These are phyloP conservation scores for Drosophila varians DNA, from an alignment of 1,140 invertebrate species.

Conservation along the genomic window DNA sequence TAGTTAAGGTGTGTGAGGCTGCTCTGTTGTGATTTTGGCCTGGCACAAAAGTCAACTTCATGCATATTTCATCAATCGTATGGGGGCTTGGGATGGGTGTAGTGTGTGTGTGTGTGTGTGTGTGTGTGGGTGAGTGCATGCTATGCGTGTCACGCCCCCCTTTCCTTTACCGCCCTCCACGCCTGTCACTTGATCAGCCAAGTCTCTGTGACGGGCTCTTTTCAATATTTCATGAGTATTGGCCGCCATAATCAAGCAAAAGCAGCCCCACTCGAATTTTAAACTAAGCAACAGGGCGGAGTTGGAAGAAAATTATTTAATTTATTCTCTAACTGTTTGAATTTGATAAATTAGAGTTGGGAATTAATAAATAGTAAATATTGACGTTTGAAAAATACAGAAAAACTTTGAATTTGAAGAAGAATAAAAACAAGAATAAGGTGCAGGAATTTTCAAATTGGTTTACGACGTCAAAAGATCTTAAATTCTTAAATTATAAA, in stretches of 20 bases:
- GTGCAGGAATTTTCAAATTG: no score
- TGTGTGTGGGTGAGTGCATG: conserved; percentile 2
- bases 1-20: conserved; percentile 46
- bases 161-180: background rate
- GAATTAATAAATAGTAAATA: no score
- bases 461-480: no score
- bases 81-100: background rate
- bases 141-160: conserved; percentile 39
- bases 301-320: background rate
- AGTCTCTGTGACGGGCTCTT: conserved; percentile 51
- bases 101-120: conserved; percentile 4
- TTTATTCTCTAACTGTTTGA: background rate
- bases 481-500: no score
- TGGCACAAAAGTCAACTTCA: conserved; percentile 77
- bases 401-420: background rate
- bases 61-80: conserved; percentile 73
- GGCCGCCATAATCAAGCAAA: conserved; percentile 70
- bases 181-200: conserved; percentile 41
- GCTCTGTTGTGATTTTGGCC: conserved; percentile 70
- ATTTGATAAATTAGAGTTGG: no score
- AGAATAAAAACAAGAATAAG: background rate
- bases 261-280: conserved; percentile 49
- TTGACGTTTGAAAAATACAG: no score
- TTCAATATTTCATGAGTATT: conserved; percentile 79
- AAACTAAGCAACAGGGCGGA: conserved; percentile 47